Evolutionary conservation across 1,140 invertebrate genomes (phyloP), one percentile per base, ranked within the genome.

Genomic region (Drosophila nikananu): DNA sequence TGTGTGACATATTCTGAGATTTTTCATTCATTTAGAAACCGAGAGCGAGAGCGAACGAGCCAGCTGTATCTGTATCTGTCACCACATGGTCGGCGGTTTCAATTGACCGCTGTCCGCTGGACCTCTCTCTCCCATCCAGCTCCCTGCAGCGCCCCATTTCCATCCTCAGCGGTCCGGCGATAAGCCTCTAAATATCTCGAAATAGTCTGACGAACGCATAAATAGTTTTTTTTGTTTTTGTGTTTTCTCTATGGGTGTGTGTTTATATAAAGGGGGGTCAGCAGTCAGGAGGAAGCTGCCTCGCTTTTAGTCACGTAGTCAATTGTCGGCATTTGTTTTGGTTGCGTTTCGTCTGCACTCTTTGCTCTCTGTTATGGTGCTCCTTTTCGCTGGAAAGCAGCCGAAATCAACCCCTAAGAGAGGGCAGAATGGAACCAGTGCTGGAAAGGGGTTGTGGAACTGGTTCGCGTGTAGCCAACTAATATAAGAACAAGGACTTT

Each of bases 321-420:
- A 81, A 67, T 89, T 89, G 63, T 51, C 35, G 61, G 81, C 61
- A 49, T 87, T 84, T 87, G 84, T 87, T 87, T 81, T 87, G 84
- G 51, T 89, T 61, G 42, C 27, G 51, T 54, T 73, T 74, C 65
- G 25, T 57, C 41, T 32, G 37, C 54, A 65, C 70, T 75, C 37
- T 37, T 8, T 10, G 25, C 79, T 77, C 81, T 80, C 23, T 49
- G 63, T 46, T 81, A 61, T 84, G 70, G 60, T 77, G 65, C 80
- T 74, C 46, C 51, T 51, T 46, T 68, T 51, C 51, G 42, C 41
- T 83, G 68, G 59, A 87, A 87, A 54, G 41, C 30, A 12, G 35
- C 17, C n/a, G 5, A 15, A 41, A 51, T 13, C 80, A 59, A 83
- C 77, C 84, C 84, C 48, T 70, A 74, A 70, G 19, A 15, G n/a